Evolutionary conservation across 2,888 invertebrate genomes (phyloP).

Genomic region (Deilephila porcellus): DNA sequence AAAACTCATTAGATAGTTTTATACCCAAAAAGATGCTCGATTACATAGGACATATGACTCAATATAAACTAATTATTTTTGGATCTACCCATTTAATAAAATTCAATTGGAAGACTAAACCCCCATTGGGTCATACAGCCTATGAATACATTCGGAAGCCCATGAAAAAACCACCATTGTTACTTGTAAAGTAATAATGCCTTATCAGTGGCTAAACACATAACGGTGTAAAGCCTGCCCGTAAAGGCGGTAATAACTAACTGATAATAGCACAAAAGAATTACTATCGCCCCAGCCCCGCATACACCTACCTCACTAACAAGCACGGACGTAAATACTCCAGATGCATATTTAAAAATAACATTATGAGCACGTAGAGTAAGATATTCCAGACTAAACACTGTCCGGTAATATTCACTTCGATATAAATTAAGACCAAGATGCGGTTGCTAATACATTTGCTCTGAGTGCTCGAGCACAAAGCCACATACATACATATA

Average conservation of each 20-base stretch:
- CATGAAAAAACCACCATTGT: constrained; percentile 6
- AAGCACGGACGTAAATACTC: not conserved
- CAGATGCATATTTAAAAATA: constrained; percentile 25
- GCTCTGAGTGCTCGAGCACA: not conserved
- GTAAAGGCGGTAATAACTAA: constrained; percentile 48
- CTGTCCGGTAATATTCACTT: constrained; percentile 15
- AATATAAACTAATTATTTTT: no score
- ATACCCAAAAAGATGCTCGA: no score
- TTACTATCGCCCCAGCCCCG: constrained; percentile 33
- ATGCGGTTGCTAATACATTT: constrained; percentile 14
- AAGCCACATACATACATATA: not conserved
- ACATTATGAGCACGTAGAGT: not conserved
- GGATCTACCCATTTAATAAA: no score
- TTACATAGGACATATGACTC: no score
- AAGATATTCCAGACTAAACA: constrained; percentile 19
- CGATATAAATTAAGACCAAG: constrained; percentile 17
- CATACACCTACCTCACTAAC: not conserved
- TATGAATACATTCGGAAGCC: not conserved
- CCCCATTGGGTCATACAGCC: not conserved
- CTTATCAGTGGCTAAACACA: constrained; percentile 51
- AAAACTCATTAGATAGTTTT: no score
- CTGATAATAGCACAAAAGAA: constrained; percentile 56
- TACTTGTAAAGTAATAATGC: constrained; percentile 33
- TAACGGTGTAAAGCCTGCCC: constrained; percentile 46
- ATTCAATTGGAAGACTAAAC: no score